Percentiles rank a stretch among this genome's conserved stretches.
Conservation (phyloP, 2,797 vertebrate species). For the Cryptoblepharus egeriae region DNA sequence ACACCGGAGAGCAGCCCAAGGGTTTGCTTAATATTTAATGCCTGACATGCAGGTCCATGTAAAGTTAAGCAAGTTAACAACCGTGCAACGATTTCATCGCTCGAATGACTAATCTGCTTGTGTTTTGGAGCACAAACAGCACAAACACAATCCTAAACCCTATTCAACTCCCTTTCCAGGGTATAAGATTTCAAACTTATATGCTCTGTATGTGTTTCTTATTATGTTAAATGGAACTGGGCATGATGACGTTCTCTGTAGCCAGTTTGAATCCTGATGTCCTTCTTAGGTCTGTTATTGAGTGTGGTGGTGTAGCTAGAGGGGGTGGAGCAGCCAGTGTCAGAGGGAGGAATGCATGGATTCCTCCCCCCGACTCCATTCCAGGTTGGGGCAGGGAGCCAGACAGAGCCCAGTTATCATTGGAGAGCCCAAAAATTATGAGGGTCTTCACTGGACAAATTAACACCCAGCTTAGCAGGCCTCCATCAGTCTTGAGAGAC, state of each 20-base stretch:
- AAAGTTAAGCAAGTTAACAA: constrained; percentile 34
- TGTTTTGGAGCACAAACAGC: constrained; percentile 5
- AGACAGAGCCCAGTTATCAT: too few species aligned
- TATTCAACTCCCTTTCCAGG: too few species aligned
- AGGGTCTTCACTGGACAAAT: too few species aligned
- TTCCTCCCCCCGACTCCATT: too few species aligned
- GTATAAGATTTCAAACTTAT: background rate
- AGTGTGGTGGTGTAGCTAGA: constrained; percentile 15
- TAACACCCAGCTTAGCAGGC: too few species aligned
- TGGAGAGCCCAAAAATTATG: too few species aligned
- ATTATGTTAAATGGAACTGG: background rate
- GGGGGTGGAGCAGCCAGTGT: too few species aligned
- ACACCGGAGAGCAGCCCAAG: background rate
- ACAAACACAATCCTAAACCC: too few species aligned
- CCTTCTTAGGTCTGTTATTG: constrained; percentile 23
- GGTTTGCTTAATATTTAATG: constrained; percentile 53
- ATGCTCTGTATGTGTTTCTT: background rate
- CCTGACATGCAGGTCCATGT: constrained; percentile 24
- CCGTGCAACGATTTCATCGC: constrained; percentile 48
- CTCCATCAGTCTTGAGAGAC: too few species aligned
- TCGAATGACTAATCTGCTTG: constrained; percentile 28
- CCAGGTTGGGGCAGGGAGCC: too few species aligned
- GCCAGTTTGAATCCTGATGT: background rate
- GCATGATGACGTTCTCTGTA: background rate
- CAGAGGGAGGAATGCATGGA: too few species aligned